Evolutionary conservation across 2,888 invertebrate species (phyloP).

Genomic region (Eumerus sabulonum): DNA sequence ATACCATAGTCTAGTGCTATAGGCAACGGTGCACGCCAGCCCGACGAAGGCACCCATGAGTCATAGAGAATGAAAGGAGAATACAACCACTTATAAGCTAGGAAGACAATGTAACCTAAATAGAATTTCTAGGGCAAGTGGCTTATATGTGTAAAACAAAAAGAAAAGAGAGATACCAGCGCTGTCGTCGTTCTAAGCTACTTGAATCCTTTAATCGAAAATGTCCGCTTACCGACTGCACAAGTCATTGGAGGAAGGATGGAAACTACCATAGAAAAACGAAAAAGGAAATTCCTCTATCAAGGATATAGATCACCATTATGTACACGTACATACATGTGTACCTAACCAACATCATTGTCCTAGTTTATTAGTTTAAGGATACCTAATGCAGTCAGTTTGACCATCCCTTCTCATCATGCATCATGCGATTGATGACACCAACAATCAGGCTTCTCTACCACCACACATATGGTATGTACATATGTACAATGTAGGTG

Average conservation of each 20-base stretch:
- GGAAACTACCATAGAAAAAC: slow-evolving; percentile 11
- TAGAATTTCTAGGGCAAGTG: slow-evolving; percentile 64
- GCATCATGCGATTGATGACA: slow-evolving; percentile 60
- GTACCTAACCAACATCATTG: not conserved
- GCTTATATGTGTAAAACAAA: slow-evolving; percentile 33
- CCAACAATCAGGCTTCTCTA: slow-evolving; percentile 33
- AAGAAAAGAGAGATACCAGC: not conserved
- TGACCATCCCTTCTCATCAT: slow-evolving; percentile 38
- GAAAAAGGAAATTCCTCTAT: slow-evolving; percentile 18
- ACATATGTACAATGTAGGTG: not conserved
- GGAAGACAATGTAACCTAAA: slow-evolving; percentile 59
- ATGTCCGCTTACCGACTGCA: not conserved
- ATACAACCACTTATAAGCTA: not conserved
- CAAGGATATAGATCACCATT: slow-evolving; percentile 43
- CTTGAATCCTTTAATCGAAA: slow-evolving; percentile 4
- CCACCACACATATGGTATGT: not conserved
- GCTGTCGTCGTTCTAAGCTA: slow-evolving; percentile 5
- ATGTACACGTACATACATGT: slow-evolving; percentile 2
- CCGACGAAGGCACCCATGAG: slow-evolving; percentile 18
- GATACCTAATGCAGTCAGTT: slow-evolving; percentile 40
- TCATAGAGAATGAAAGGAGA: slow-evolving; percentile 14
- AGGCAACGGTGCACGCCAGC: not conserved
- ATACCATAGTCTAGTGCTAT: not conserved
- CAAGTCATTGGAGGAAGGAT: slow-evolving; percentile 1
- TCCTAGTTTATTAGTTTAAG: slow-evolving; percentile 46